These are phyloP conservation scores for Miltochrista miniata DNA, from an alignment of 2,888 invertebrate species.

Conservation along the genomic window DNA sequence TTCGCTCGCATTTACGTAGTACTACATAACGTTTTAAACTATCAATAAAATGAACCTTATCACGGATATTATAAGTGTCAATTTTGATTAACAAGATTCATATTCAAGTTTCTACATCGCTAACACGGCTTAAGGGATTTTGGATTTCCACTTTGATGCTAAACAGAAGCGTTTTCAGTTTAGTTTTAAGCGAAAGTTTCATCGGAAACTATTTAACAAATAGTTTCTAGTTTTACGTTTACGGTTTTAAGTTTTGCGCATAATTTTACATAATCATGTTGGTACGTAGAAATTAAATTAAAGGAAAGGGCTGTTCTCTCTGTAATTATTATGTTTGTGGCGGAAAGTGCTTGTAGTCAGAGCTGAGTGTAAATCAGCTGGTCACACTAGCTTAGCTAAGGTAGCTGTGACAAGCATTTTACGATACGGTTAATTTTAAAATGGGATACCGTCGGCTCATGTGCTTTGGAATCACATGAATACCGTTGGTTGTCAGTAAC, in stretches of 20 bases:
- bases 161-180: slow-evolving; percentile 70
- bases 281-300: too few relatives aligned
- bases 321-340: too few relatives aligned
- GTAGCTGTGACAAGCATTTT: too few relatives aligned
- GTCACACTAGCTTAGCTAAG: too few relatives aligned
- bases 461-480: too few relatives aligned
- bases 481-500: too few relatives aligned
- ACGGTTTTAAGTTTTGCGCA: slow-evolving; percentile 28
- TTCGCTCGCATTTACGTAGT: slow-evolving; percentile 57
- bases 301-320: too few relatives aligned
- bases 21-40: slow-evolving; percentile 36
- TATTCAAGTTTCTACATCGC: slow-evolving; percentile 47
- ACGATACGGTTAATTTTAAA: too few relatives aligned
- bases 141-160: slow-evolving; percentile 73
- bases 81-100: slow-evolving; percentile 20
- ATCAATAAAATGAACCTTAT: slow-evolving; percentile 30
- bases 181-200: slow-evolving; percentile 61
- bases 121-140: slow-evolving; percentile 78
- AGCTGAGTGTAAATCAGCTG: too few relatives aligned
- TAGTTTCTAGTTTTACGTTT: slow-evolving; percentile 42
- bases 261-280: slow-evolving; percentile 12
- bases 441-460: too few relatives aligned
- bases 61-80: slow-evolving; percentile 23
- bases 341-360: too few relatives aligned
- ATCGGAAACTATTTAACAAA: slow-evolving; percentile 60